Evolutionary conservation across 2,797 vertebrate species (phyloP).

Genomic region (Tangara arthus): DNA sequence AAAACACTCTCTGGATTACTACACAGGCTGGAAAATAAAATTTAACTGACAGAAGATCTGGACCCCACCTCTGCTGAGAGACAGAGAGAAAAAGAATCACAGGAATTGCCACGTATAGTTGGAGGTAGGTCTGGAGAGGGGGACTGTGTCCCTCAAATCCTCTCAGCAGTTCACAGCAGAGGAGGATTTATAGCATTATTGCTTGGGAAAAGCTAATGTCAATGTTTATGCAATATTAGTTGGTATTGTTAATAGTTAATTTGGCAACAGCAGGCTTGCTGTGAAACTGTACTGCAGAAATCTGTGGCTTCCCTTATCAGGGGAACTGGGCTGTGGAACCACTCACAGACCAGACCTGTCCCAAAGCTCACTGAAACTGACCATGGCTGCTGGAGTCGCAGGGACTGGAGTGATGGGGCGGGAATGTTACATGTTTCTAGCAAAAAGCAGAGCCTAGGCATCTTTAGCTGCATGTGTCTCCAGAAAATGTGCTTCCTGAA

Average conservation of each 20-base stretch:
- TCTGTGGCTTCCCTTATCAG: background rate
- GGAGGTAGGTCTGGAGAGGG: background rate
- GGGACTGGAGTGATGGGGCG: background rate
- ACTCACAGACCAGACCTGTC: background rate
- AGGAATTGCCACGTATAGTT: background rate
- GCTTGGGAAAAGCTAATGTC: background rate
- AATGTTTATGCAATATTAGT: background rate
- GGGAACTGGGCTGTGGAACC: background rate
- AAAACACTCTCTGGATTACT: constrained; percentile 1
- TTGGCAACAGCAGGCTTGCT: background rate
- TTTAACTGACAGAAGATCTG: background rate
- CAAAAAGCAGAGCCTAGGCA: background rate
- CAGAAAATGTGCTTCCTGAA: background rate
- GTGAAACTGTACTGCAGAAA: background rate
- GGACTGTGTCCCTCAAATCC: background rate
- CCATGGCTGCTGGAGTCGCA: fast-evolving
- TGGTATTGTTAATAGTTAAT: background rate
- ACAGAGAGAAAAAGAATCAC: background rate
- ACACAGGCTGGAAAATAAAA: background rate
- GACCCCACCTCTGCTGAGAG: background rate
- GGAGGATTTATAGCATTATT: background rate
- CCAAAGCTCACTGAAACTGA: background rate
- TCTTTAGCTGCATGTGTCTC: background rate
- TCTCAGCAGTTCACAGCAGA: background rate
- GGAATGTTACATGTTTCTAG: background rate